Conservation (phyloP, 2,888 invertebrate species). For the Trissoscelio sp. region DNA sequence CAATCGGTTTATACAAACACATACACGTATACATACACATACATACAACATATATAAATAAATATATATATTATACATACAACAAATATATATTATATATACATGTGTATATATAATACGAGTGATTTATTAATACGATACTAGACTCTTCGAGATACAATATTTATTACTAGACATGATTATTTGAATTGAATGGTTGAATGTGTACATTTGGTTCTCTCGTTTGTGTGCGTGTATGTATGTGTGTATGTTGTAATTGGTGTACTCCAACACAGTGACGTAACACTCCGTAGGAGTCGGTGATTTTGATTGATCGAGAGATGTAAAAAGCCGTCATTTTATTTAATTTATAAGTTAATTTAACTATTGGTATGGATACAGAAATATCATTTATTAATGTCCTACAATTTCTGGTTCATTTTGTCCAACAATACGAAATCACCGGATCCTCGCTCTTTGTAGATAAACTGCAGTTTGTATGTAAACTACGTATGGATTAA, state of each 20-base stretch:
- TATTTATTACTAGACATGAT: constrained; percentile 82
- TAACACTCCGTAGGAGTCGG: constrained; percentile 23
- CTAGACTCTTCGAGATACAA: constrained; percentile 72
- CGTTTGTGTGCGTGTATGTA: constrained; percentile 17
- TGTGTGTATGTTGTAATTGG: constrained; percentile 33
- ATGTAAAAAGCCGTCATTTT: not conserved
- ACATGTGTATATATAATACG: constrained; percentile 71
- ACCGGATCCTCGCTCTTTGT: constrained; percentile 21
- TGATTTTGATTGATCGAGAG: constrained; percentile 4
- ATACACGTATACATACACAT: constrained; percentile 73
- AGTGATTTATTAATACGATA: constrained; percentile 72
- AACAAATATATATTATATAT: constrained; percentile 72
- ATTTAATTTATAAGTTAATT: too few species aligned
- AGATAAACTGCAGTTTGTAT: constrained; percentile 37
- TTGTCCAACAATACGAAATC: constrained; percentile 10
- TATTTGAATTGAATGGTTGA: constrained; percentile 81
- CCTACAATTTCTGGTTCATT: not conserved
- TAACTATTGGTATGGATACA: too few species aligned
- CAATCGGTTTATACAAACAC: constrained; percentile 1
- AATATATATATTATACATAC: constrained; percentile 70
- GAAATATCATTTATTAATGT: not conserved
- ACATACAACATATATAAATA: constrained; percentile 62
- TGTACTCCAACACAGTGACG: constrained; percentile 12
- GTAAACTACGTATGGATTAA: constrained; percentile 57
- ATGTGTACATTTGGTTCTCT: constrained; percentile 27